Evolutionary conservation across 2,888 invertebrate species (phyloP).

Genomic region (Ophioninae sp.): DNA sequence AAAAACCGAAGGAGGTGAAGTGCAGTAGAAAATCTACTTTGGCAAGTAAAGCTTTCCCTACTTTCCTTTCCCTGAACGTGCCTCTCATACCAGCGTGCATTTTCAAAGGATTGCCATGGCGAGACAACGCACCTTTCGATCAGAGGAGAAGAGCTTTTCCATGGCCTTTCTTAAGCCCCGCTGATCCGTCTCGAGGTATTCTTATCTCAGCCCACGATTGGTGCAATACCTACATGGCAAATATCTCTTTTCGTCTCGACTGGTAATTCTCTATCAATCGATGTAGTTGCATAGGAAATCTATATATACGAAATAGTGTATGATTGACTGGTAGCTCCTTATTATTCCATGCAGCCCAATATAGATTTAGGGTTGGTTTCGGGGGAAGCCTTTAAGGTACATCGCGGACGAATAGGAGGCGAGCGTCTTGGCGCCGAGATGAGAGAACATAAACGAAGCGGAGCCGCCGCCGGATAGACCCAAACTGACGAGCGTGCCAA

Average conservation of each 20-base stretch:
- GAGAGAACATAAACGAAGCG: constrained; percentile 26
- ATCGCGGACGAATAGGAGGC: constrained; percentile 8
- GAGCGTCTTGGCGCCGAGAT: constrained; percentile 5
- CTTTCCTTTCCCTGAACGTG: not conserved
- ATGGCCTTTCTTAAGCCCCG: not conserved
- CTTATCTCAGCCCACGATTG: too few species aligned
- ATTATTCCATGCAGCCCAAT: not conserved
- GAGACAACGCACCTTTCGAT: constrained; percentile 9
- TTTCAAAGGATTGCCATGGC: not conserved
- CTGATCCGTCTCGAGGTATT: constrained; percentile 7
- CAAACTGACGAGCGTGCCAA: constrained; percentile 42
- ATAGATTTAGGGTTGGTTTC: not conserved
- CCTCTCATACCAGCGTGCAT: not conserved
- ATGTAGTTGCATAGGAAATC: not conserved
- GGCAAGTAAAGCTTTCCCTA: not conserved
- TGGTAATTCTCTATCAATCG: not conserved
- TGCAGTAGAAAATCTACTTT: not conserved
- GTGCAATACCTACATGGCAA: not conserved
- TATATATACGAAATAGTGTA: not conserved
- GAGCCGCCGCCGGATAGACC: constrained; percentile 43
- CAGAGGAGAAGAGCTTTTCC: constrained; percentile 7
- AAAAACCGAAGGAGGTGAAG: not conserved
- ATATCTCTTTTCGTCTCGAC: not conserved
- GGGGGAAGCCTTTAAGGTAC: constrained; percentile 2
- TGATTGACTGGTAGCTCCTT: not conserved